Evolutionary conservation across 2,797 vertebrate species (phyloP), one percentile per base, ranked within the genome.

Genomic region (Myripristis jacobus): DNA sequence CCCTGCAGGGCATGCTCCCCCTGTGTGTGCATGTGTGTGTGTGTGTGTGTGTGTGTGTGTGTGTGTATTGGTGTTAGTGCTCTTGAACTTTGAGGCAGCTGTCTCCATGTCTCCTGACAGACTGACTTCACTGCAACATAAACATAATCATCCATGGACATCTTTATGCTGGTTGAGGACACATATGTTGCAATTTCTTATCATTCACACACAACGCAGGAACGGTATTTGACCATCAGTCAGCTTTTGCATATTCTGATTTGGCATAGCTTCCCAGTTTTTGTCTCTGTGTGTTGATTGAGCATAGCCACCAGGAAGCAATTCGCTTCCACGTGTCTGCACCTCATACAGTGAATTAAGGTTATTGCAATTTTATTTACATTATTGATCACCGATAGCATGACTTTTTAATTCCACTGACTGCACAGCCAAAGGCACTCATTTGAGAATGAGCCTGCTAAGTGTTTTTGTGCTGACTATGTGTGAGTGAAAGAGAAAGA

Each of bases 1-100:
- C 91, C 90, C 93, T 91, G 85, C 91, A 93, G 93, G 91, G 73
- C 80, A 66, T 70, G 51, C 38, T 61, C 27, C n/a, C 0, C 63
- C 4, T 77, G 68, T 65, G 52, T 64, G 29, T 38, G 44, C 47
- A 46, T 41, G 58, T n/a, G 34, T 24, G 46, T 27, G 54, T 57
- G 41, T 48, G 47, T 29, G 43, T 27, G 52, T 57, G 46, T 41
- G n/a, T 53, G 54, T 41, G 21, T 29, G 19, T n/a, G 47, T 34
- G 65, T 24, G 46, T 34, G 50, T 29, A 29, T 57, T 16, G 24
- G 27, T 57, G 9, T 15, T 11, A 13, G 34, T 43, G 24, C 55
- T 41, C 22, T 24, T 57, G 24, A 44, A 29, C 44, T 21, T 31
- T 50, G n/a, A 44, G 52, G 25, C 44, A 69, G 25, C 21, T 73